These are phyloP conservation scores for Paramisgurnus dabryanus DNA, from an alignment of 2,113 vertebrate genomes.

Conservation along the genomic window DNA sequence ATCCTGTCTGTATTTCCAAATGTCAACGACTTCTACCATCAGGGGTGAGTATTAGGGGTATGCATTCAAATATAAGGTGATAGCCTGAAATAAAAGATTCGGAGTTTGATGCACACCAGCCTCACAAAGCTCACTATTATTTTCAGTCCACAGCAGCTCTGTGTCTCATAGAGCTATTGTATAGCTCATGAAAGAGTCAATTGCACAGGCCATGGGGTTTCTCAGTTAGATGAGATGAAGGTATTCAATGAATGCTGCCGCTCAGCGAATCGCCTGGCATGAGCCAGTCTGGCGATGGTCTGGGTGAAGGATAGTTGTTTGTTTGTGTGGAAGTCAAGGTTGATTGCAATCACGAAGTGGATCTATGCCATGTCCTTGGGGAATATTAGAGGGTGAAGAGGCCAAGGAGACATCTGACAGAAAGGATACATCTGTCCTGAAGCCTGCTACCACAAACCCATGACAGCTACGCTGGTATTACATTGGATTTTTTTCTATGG, in stretches of 20 bases:
- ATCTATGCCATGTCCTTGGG: constrained; percentile 39
- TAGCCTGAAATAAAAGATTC: constrained; percentile 23
- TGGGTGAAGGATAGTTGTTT: constrained; percentile 46
- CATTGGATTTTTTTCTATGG: constrained; percentile 13
- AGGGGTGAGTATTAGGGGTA: constrained; percentile 35
- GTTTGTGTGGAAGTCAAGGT: constrained; percentile 44
- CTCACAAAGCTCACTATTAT: constrained; percentile 40
- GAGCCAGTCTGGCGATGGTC: constrained; percentile 31
- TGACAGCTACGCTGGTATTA: constrained; percentile 7
- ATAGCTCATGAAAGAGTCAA: constrained; percentile 38
- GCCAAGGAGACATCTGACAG: constrained; percentile 43
- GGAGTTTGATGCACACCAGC: constrained; percentile 27
- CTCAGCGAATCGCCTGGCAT: constrained; percentile 35
- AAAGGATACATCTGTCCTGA: constrained; percentile 43
- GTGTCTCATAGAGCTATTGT: constrained; percentile 37
- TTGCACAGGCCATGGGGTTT: constrained; percentile 41
- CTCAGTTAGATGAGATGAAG: constrained; percentile 46
- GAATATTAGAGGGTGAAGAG: constrained; percentile 34
- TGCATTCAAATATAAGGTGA: constrained; percentile 42
- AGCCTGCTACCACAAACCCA: constrained; percentile 3
- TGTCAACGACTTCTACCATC: constrained; percentile 47
- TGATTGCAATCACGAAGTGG: constrained; percentile 36
- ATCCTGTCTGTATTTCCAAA: constrained; percentile 48
- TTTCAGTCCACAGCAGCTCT: constrained; percentile 8
- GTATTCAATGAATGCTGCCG: constrained; percentile 34